A percentile compares a stretch with the other conserved stretches of the same genome.
phyloP scores from a whole-genome alignment of 92 coral and sea anemone species.

The Isaurus tuberculatus region DNA sequence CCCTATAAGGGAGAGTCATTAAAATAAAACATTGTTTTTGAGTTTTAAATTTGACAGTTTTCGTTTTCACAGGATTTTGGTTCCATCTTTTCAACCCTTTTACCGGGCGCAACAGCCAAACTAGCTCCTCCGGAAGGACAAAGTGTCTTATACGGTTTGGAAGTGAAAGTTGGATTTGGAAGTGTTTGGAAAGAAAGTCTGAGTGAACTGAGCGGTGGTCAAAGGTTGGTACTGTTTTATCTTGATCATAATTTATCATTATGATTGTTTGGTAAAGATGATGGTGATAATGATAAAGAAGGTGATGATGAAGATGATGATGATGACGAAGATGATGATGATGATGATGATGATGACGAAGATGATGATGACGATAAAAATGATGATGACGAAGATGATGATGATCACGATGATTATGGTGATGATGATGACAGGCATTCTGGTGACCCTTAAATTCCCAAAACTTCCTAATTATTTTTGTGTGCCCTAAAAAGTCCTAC shows the following conservation, averaged over 20 bases:
- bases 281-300: too few relatives aligned
- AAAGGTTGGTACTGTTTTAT: slow-evolving; percentile 67
- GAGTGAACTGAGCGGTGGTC: slow-evolving; percentile 98
- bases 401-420: background rate
- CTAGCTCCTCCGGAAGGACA: slow-evolving; percentile 97
- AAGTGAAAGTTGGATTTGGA: slow-evolving; percentile 96
- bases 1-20: too few relatives aligned
- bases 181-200: slow-evolving; percentile 97
- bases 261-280: background rate
- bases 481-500: too few relatives aligned
- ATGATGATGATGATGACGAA: too few relatives aligned
- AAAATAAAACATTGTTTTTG: background rate
- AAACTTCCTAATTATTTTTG: too few relatives aligned
- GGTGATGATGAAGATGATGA: too few relatives aligned
- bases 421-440: too few relatives aligned
- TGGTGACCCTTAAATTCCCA: too few relatives aligned
- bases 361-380: background rate
- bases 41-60: background rate
- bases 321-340: too few relatives aligned
- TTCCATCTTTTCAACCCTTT: slow-evolving; percentile 91
- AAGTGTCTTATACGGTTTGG: slow-evolving; percentile 92
- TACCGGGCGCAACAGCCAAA: slow-evolving; percentile 97
- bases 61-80: slow-evolving; percentile 84
- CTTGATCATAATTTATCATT: background rate
- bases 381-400: background rate